These are phyloP conservation scores for Schizopygopsis malacanthus DNA, from an alignment of 2,797 vertebrate genomes.

Conservation along the genomic window DNA sequence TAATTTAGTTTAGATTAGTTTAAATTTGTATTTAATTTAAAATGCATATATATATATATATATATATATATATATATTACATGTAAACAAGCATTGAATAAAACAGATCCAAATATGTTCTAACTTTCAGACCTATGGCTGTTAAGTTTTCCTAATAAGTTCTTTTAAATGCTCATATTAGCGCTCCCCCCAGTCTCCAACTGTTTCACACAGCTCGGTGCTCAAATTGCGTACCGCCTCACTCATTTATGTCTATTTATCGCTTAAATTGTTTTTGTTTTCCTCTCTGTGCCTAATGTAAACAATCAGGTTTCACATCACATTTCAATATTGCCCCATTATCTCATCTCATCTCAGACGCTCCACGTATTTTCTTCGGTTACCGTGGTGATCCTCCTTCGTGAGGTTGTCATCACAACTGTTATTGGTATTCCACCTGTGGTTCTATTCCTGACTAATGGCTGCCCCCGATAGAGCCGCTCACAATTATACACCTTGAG, in stretches of 20 bases:
- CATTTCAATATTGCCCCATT: conserved; percentile 39
- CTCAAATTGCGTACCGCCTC: neutral
- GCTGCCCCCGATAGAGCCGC: conserved; percentile 1
- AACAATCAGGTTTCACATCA: conserved; percentile 39
- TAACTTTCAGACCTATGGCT: neutral
- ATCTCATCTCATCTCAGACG: conserved; percentile 34
- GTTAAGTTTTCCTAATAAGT: neutral
- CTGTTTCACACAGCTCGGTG: conserved; percentile 3
- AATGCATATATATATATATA: neutral
- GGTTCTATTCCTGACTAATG: conserved; percentile 47
- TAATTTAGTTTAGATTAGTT: no score
- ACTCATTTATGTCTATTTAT: conserved; percentile 12
- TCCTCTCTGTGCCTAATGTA: conserved; percentile 24
- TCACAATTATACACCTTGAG: conserved; percentile 21
- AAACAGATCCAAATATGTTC: neutral
- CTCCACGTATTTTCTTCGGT: conserved; percentile 22
- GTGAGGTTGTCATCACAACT: conserved; percentile 47
- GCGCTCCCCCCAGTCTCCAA: neutral
- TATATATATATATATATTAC: neutral
- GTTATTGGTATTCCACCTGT: conserved; percentile 43
- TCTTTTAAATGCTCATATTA: neutral
- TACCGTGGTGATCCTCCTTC: conserved; percentile 33
- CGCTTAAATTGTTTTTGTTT: conserved; percentile 37
- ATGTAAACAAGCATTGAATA: neutral
- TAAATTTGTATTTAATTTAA: no score